phyloP scores from a whole-genome alignment of 2,113 vertebrate species.

The Trogon melanurus region DNA sequence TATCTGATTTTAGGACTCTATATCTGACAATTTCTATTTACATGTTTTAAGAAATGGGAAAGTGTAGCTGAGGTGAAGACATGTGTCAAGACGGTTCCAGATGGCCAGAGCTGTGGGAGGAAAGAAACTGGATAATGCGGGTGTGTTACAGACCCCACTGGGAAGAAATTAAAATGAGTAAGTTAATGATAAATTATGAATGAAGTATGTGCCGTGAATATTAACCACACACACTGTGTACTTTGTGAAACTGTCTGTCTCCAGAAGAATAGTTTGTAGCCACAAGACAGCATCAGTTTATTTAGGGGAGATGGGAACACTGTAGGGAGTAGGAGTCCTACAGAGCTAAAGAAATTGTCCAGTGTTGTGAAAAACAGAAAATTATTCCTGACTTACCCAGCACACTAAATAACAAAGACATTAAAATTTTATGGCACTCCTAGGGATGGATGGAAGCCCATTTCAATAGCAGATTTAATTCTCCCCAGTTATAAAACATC shows the following conservation, averaged over 20 bases:
- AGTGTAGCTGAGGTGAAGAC: slow-evolving; percentile 56
- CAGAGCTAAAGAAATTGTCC: slow-evolving; percentile 27
- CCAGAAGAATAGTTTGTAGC: slow-evolving; percentile 17
- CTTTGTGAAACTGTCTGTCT: slow-evolving; percentile 29
- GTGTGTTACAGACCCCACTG: slow-evolving; percentile 2
- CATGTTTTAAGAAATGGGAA: slow-evolving; percentile 11
- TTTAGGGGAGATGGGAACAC: slow-evolving; percentile 44
- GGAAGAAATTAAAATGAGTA: slow-evolving; percentile 57
- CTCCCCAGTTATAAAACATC: slow-evolving; percentile 52
- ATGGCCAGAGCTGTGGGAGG: slow-evolving; percentile 8
- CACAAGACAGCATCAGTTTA: slow-evolving; percentile 42
- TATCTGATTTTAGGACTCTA: neutral
- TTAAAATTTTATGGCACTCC: slow-evolving; percentile 65
- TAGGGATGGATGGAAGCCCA: slow-evolving; percentile 51
- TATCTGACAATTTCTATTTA: slow-evolving; percentile 27
- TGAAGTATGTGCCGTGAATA: slow-evolving; percentile 49
- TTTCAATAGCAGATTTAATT: slow-evolving; percentile 66
- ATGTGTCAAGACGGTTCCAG: slow-evolving; percentile 26
- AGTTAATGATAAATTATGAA: slow-evolving; percentile 63
- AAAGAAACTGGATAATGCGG: slow-evolving; percentile 44
- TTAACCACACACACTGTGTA: slow-evolving; percentile 45
- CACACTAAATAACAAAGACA: slow-evolving; percentile 61
- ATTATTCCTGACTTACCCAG: slow-evolving; percentile 39
- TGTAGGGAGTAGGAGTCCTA: slow-evolving; percentile 36
- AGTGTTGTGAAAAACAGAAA: slow-evolving; percentile 5